These are phyloP conservation scores for Charanyca ferruginea DNA, from an alignment of 2,888 invertebrate genomes.

Conservation along the genomic window DNA sequence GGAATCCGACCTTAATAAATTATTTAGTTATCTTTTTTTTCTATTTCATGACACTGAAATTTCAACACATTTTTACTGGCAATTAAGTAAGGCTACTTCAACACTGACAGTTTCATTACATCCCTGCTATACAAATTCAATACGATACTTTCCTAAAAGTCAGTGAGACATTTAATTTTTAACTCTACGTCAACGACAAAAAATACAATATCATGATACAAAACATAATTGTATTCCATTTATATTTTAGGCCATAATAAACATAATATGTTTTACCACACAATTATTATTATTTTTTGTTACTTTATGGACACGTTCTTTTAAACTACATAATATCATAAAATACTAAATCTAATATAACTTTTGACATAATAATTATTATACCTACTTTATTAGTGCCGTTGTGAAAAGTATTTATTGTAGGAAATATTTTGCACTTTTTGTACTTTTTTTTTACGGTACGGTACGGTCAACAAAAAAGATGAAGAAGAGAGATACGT, in stretches of 20 bases:
- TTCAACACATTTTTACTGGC: neutral
- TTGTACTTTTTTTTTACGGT: neutral
- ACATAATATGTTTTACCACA: conserved; percentile 4
- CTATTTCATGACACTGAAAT: neutral
- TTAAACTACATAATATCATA: conserved; percentile 8
- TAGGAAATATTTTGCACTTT: conserved; percentile 7
- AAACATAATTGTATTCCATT: too few species aligned
- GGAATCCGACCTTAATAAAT: neutral
- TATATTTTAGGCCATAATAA: neutral
- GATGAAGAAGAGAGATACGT: too few species aligned
- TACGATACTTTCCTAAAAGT: conserved; percentile 8
- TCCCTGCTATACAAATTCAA: conserved; percentile 13
- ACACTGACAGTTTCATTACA: conserved; percentile 29
- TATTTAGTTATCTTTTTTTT: neutral
- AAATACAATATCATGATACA: conserved; percentile 19
- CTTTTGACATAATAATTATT: conserved; percentile 7
- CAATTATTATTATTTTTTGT: neutral
- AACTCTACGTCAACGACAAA: conserved; percentile 21
- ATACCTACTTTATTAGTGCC: conserved; percentile 26
- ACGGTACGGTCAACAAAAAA: neutral
- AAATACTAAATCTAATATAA: conserved; percentile 5
- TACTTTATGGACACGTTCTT: conserved; percentile 17
- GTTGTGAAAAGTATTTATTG: conserved; percentile 17
- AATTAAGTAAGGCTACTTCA: neutral
- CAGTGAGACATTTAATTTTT: conserved; percentile 16